Evolutionary conservation across 2,113 vertebrate species (phyloP), one percentile per base, ranked within the genome.

Genomic region (Sula dactylatra): DNA sequence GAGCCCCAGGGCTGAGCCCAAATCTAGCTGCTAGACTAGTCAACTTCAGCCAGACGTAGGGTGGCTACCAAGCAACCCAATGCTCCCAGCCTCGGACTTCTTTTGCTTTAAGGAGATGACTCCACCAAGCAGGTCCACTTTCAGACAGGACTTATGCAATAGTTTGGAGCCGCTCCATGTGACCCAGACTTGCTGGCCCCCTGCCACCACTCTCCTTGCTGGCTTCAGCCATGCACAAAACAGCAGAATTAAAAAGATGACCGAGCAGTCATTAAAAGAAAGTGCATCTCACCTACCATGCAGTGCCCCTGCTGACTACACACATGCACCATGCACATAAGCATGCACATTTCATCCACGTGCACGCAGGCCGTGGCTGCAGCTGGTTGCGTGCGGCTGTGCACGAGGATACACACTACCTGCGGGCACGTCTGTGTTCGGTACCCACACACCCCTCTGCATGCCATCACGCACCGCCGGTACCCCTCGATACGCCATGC

Each of bases 121-220:
- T 96, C 96, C 88, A 92, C 84, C 85, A 21, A 32, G 91, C 91
- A 90, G 93, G 94, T 96, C 90, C 92, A 56, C 96, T 96, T 92
- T 96, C 96, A 97, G 96, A 96, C 93, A 3, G 67, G 77, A 96
- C 80, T 97, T 97, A 97, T 93, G 93, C 97, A 98, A 97, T 79
- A 83, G 65, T 72, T 83, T 98, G 98, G 97, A 97, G 94, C 79
- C 2, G 32, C 83, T 96, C 97, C 97, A 96, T 72, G 72, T 96
- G 97, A 98, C 95, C 97, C 97, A 98, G 97, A 98, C 97, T 97
- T 78, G 90, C 94, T 97, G 97, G 97, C 88, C 66, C 85, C 62
- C 64, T 70, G 97, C 97, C 97, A 96, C 67, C 6, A 13, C 74
- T 81, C 93, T 95, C 79, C 94, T 95, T 56, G 59, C 92, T 83